phyloP scores from a whole-genome alignment of 2,797 vertebrate genomes.

The Ptychadena robeensis region DNA sequence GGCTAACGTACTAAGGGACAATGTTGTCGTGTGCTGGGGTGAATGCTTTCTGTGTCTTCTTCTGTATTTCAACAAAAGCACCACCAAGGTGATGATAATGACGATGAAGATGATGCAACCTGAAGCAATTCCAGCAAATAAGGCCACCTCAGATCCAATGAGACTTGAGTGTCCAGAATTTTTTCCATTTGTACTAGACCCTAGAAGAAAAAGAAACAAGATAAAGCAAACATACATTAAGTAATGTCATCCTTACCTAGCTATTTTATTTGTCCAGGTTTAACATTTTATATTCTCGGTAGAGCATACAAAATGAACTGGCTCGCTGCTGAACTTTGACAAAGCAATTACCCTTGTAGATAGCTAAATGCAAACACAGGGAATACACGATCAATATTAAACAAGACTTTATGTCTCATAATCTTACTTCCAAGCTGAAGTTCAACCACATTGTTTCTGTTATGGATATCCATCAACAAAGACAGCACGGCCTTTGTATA shows the following conservation, averaged over 20 bases:
- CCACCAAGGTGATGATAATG: constrained; percentile 97
- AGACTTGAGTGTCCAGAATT: constrained; percentile 82
- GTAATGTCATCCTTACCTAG: not conserved
- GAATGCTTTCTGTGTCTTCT: constrained; percentile 96
- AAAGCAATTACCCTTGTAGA: constrained; percentile 68
- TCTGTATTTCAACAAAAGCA: constrained; percentile 94
- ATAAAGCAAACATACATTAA: constrained; percentile 13
- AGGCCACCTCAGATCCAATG: constrained; percentile 94
- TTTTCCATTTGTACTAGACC: constrained; percentile 78
- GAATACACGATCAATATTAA: constrained; percentile 68
- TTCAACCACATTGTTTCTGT: constrained; percentile 63
- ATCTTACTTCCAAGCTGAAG: constrained; percentile 66
- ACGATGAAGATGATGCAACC: constrained; percentile 97
- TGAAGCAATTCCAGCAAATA: constrained; percentile 94
- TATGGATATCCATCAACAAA: constrained; percentile 64
- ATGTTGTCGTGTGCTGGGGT: constrained; percentile 89
- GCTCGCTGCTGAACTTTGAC: constrained; percentile 68
- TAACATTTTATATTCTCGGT: constrained; percentile 62
- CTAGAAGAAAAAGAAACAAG: constrained; percentile 65
- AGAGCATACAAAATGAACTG: constrained; percentile 62
- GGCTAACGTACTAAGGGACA: constrained; percentile 96
- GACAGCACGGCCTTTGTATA: constrained; percentile 64
- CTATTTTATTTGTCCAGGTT: constrained; percentile 1
- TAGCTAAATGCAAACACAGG: constrained; percentile 67
- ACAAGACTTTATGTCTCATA: constrained; percentile 67